A percentile compares a stretch with the other conserved stretches of the same genome.
phyloP scores from a whole-genome alignment of 2,113 vertebrate genomes.

The Addax nasomaculatus region DNA sequence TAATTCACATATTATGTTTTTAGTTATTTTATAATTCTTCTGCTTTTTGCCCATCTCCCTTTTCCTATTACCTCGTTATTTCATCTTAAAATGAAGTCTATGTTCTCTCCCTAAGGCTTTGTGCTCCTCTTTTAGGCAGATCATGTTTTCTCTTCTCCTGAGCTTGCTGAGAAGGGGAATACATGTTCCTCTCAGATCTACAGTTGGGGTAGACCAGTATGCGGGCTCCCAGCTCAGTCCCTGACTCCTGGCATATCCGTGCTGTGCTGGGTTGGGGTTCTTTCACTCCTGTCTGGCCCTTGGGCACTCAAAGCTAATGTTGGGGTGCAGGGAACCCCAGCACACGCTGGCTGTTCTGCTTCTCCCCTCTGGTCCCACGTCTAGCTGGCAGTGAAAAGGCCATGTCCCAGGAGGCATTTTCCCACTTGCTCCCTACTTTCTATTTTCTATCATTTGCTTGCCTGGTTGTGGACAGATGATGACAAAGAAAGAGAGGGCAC shows the following conservation, averaged over 20 bases:
- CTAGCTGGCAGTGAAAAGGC: neutral
- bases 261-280: neutral
- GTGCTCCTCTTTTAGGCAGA: neutral
- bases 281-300: accelerated
- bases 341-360: neutral
- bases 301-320: neutral
- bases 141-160: accelerated
- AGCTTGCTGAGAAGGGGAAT: neutral
- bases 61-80: neutral
- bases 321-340: neutral
- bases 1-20: neutral
- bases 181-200: neutral
- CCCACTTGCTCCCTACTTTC: neutral
- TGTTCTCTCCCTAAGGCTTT: neutral
- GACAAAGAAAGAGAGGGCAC: neutral
- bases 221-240: too few species aligned
- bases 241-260: neutral
- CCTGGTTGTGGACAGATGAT: neutral
- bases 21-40: neutral
- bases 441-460: neutral
- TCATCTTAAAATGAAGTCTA: neutral
- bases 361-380: neutral
- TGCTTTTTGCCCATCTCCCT: neutral
- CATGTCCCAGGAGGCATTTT: neutral
- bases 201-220: too few species aligned